Percentiles rank a stretch among this genome's conserved stretches.
Evolutionary conservation across 2,797 vertebrate species (phyloP).

Genomic region (Microcaecilia unicolor): DNA sequence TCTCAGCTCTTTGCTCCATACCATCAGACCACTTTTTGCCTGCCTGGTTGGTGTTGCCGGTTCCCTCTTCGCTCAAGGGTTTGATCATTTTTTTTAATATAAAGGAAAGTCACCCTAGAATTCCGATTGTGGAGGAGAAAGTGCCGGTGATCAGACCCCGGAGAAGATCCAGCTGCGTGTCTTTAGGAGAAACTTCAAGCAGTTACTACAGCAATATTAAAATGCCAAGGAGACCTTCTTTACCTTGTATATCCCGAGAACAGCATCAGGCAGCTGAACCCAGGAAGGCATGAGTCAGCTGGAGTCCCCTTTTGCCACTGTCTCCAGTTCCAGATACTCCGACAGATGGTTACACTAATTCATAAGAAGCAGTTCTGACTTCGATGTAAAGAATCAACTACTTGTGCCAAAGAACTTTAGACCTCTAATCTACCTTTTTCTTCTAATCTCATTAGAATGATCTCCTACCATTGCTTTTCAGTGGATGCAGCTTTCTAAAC

Average conservation of each 20-base stretch:
- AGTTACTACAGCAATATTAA: constrained; percentile 81
- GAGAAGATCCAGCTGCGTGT: constrained; percentile 91
- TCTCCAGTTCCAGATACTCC: too few relatives aligned
- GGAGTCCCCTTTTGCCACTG: too few relatives aligned
- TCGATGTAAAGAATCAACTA: too few relatives aligned
- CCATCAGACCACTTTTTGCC: constrained; percentile 73
- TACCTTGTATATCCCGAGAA: constrained; percentile 93
- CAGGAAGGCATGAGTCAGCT: too few relatives aligned
- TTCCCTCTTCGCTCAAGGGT: constrained; percentile 74
- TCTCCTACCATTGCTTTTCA: too few relatives aligned
- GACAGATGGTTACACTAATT: too few relatives aligned
- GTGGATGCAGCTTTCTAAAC: too few relatives aligned
- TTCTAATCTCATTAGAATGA: too few relatives aligned
- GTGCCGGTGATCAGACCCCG: constrained; percentile 86
- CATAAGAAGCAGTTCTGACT: too few relatives aligned
- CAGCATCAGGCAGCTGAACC: too few relatives aligned
- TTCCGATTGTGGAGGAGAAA: constrained; percentile 70
- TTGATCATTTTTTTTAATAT: constrained; percentile 60
- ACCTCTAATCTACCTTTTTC: too few relatives aligned
- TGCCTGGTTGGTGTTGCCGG: constrained; percentile 74
- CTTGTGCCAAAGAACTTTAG: too few relatives aligned
- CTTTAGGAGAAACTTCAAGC: constrained; percentile 78
- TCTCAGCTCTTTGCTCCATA: constrained; percentile 61
- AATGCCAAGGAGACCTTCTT: constrained; percentile 88
- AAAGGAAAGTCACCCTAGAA: constrained; percentile 51